A percentile compares a stretch with the other conserved stretches of the same genome.
Conservation (phyloP, 2,113 vertebrate genomes). For the Formicarius rufipectus region DNA sequence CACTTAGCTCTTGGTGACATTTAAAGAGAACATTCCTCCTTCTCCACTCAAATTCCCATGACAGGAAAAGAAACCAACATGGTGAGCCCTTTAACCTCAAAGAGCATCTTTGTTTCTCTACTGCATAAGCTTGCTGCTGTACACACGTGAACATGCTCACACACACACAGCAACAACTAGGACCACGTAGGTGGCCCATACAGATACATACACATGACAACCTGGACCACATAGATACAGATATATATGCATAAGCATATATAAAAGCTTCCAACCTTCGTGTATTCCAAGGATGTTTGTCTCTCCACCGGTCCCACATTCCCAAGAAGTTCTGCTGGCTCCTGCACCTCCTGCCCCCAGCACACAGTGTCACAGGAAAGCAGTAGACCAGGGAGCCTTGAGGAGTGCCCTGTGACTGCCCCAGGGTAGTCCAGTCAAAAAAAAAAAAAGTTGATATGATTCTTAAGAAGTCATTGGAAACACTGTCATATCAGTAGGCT, state of each 20-base stretch:
- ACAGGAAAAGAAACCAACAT: neutral
- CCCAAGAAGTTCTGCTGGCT: neutral
- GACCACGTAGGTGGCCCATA: neutral
- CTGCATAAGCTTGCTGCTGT: fast-evolving
- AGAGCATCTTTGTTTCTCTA: neutral
- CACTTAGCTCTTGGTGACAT: neutral
- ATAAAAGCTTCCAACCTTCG: conserved; percentile 62
- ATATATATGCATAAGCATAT: neutral
- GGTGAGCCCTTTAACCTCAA: neutral
- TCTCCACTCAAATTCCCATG: neutral
- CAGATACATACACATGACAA: fast-evolving
- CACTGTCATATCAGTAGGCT: neutral
- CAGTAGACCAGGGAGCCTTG: neutral
- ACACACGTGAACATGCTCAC: neutral
- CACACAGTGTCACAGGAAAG: neutral
- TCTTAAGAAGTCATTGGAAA: neutral
- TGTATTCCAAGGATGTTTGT: conserved; percentile 70
- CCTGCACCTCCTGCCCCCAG: neutral
- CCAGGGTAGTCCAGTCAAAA: neutral
- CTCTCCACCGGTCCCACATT: conserved; percentile 78
- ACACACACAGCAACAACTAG: neutral
- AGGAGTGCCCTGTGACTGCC: neutral
- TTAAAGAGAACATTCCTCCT: neutral
- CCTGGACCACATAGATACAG: neutral
- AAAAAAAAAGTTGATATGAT: neutral